These are phyloP conservation scores for Adelges cooleyi DNA, from an alignment of 1,140 invertebrate species.

Conservation along the genomic window DNA sequence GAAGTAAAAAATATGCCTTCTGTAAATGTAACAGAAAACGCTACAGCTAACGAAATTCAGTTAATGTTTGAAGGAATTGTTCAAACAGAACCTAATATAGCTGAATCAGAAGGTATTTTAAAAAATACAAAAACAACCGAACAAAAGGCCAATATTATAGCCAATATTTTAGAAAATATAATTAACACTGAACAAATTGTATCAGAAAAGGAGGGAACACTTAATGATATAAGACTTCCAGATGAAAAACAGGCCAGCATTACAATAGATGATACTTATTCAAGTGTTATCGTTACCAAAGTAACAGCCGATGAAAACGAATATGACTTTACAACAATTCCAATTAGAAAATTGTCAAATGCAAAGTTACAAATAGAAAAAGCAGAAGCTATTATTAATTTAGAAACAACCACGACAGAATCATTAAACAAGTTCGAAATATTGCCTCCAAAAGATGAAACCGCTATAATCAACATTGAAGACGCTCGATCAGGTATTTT, in stretches of 20 bases:
- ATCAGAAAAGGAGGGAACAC: conserved; percentile 37
- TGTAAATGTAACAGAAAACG: not conserved
- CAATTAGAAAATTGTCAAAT: conserved; percentile 6
- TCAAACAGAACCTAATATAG: not conserved
- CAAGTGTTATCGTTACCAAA: conserved; percentile 32
- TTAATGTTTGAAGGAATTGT: not conserved
- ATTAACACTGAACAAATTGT: conserved; percentile 32
- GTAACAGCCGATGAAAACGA: conserved; percentile 35
- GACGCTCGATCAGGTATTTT: conserved; percentile 40
- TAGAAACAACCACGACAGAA: conserved; percentile 38
- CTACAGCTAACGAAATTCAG: not conserved
- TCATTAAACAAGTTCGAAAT: conserved; percentile 36
- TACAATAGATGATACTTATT: not conserved
- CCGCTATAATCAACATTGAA: conserved; percentile 39
- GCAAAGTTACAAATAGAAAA: not conserved
- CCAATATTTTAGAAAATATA: not conserved
- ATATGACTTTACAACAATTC: conserved; percentile 9
- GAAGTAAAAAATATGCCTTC: not conserved
- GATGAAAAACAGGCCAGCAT: conserved; percentile 11
- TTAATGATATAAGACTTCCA: not conserved
- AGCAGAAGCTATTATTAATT: conserved; percentile 28
- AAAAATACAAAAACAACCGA: not conserved
- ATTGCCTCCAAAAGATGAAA: conserved; percentile 35
- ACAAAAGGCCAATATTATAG: not conserved
- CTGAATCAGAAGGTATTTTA: not conserved